phyloP scores from a whole-genome alignment of 2,113 vertebrate species.

The Artemisiospiza belli region DNA sequence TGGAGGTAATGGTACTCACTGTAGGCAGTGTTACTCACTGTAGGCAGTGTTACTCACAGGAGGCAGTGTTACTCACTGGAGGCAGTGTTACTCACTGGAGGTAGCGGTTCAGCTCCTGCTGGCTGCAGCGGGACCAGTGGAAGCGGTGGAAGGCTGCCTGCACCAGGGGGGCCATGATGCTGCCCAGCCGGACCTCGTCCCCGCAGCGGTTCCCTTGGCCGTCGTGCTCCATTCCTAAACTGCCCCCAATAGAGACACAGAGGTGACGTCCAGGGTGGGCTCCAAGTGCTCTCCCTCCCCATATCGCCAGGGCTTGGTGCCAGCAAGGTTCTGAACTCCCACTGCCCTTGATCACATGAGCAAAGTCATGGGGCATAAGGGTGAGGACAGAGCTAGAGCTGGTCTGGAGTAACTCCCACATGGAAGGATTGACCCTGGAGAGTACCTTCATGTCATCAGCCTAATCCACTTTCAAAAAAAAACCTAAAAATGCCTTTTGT shows the following conservation, averaged over 20 bases:
- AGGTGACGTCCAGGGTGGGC: not conserved
- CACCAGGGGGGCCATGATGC: slow-evolving; percentile 98
- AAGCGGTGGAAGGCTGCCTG: slow-evolving; percentile 97
- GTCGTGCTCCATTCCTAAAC: slow-evolving; percentile 96
- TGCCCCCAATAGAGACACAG: slow-evolving; percentile 54
- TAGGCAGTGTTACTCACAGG: too few relatives aligned
- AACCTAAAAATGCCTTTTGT: not conserved
- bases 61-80: too few relatives aligned
- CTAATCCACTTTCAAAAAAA: not conserved
- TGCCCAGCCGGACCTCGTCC: slow-evolving; percentile 95
- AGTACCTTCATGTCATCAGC: not conserved
- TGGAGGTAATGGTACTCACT: too few relatives aligned
- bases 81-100: slow-evolving; percentile 80
- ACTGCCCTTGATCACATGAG: not conserved
- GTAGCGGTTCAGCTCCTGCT: slow-evolving; percentile 93
- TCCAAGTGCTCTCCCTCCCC: not conserved
- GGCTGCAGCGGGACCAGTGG: slow-evolving; percentile 98
- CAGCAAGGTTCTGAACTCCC: not conserved
- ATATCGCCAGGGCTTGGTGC: fast-evolving
- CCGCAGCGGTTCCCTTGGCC: slow-evolving; percentile 97
- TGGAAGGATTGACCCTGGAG: not conserved
- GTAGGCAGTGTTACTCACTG: too few relatives aligned
- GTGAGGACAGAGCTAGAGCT: not conserved
- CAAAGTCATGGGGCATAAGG: not conserved
- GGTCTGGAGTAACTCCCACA: not conserved